Percentiles rank a stretch among this genome's conserved stretches.
Conservation (phyloP, 2,113 vertebrate genomes). For the Pollimyrus isidori region DNA sequence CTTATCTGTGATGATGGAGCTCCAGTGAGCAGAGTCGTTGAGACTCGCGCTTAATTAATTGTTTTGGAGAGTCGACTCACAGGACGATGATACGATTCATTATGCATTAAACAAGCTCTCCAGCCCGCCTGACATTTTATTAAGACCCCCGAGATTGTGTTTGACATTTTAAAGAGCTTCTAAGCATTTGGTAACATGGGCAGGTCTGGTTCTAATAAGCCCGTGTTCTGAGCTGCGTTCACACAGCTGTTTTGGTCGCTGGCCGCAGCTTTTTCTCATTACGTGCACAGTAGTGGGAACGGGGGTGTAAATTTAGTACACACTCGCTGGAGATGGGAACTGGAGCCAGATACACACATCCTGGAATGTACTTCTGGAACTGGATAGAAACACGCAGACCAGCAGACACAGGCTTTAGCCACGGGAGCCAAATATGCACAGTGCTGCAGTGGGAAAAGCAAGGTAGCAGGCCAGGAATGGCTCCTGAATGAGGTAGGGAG, state of each 20-base stretch:
- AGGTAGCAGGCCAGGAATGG: not conserved
- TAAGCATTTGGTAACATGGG: slow-evolving; percentile 97
- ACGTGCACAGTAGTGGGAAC: slow-evolving; percentile 87
- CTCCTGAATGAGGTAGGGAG: not conserved
- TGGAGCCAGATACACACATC: slow-evolving; percentile 24
- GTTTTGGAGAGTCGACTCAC: slow-evolving; percentile 79
- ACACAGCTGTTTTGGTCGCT: slow-evolving; percentile 81
- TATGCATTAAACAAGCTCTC: slow-evolving; percentile 93
- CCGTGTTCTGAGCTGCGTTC: slow-evolving; percentile 74
- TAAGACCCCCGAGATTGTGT: slow-evolving; percentile 84
- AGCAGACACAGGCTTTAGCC: slow-evolving; percentile 18
- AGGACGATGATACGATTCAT: slow-evolving; percentile 93
- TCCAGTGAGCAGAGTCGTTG: slow-evolving; percentile 39
- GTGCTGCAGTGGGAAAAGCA: not conserved
- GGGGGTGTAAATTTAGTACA: slow-evolving; percentile 77
- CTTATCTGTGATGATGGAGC: not conserved
- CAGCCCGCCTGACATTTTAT: slow-evolving; percentile 91
- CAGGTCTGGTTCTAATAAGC: slow-evolving; percentile 99
- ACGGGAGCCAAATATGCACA: slow-evolving; percentile 9
- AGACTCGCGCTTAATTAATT: slow-evolving; percentile 73
- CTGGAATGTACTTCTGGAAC: slow-evolving; percentile 16
- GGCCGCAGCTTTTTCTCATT: slow-evolving; percentile 96
- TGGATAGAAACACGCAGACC: slow-evolving; percentile 32
- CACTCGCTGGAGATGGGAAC: slow-evolving; percentile 1
- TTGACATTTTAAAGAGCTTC: slow-evolving; percentile 99